Evolutionary conservation across 1,140 invertebrate species (phyloP).

Genomic region (Hyles vespertilio): DNA sequence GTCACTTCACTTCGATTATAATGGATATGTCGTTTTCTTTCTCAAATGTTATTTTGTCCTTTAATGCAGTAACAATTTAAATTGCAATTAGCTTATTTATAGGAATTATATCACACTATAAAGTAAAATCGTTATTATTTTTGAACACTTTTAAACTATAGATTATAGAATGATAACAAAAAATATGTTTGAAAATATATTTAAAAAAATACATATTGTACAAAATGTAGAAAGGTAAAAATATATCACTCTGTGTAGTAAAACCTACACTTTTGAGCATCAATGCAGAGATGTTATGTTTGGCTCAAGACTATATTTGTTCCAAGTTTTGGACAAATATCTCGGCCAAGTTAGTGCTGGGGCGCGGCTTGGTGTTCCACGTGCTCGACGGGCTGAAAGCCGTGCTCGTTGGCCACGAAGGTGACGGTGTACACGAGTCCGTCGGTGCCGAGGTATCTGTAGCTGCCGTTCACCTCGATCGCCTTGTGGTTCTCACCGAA

Average conservation of each 20-base stretch:
- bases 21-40: no score
- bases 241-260: slow-evolving; percentile 25
- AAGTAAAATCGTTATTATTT: no score
- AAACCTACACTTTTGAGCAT: slow-evolving; percentile 31
- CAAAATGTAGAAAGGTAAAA: slow-evolving; percentile 33
- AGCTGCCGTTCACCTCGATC: slow-evolving; percentile 70
- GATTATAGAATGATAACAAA: slow-evolving; percentile 1
- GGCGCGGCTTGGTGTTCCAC: slow-evolving; percentile 42
- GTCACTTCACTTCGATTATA: no score
- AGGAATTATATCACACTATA: no score
- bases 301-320: neutral
- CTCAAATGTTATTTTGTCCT: neutral
- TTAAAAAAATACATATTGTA: slow-evolving; percentile 26
- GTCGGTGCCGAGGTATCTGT: slow-evolving; percentile 76
- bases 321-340: slow-evolving; percentile 13
- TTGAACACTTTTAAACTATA: no score
- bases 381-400: slow-evolving; percentile 65
- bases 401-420: slow-evolving; percentile 77
- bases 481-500: slow-evolving; percentile 52
- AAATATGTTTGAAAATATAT: slow-evolving; percentile 12
- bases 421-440: slow-evolving; percentile 76
- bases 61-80: no score
- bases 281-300: slow-evolving; percentile 3
- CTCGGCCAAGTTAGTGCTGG: slow-evolving; percentile 28
- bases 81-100: no score